These are phyloP conservation scores for Caracal caracal DNA, from an alignment of 2,113 vertebrate genomes.

Conservation along the genomic window DNA sequence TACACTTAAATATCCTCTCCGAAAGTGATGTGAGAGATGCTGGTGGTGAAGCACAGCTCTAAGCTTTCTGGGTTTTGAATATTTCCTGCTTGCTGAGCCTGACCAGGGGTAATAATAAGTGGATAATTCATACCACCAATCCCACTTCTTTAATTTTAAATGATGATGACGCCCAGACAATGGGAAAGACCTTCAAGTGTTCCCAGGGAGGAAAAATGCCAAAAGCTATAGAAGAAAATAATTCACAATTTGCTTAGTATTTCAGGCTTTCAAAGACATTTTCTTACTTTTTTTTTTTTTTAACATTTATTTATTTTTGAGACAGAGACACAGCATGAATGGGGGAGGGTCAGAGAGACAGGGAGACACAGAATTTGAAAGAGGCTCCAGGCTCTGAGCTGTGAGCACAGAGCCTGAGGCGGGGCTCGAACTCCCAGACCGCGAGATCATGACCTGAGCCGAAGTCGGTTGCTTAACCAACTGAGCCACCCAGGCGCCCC, in stretches of 20 bases:
- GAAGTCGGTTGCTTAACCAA: too few species aligned
- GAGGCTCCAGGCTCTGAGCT: too few species aligned
- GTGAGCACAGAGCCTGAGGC: too few species aligned
- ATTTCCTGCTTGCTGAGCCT: conserved; percentile 25
- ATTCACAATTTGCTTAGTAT: conserved; percentile 39
- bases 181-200: background rate
- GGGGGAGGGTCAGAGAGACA: too few species aligned
- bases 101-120: background rate
- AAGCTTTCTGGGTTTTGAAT: conserved; percentile 30
- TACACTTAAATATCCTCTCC: background rate
- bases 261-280: conserved; percentile 47
- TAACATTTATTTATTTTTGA: too few species aligned
- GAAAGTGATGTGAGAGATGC: background rate
- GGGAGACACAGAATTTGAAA: too few species aligned
- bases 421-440: too few species aligned
- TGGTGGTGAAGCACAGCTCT: background rate
- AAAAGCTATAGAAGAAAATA: conserved; percentile 39
- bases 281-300: too few species aligned
- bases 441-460: too few species aligned
- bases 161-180: background rate
- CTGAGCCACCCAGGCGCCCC: too few species aligned
- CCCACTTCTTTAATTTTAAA: conserved; percentile 51
- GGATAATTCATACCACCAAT: conserved; percentile 29
- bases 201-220: background rate
- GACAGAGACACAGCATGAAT: too few species aligned